Evolutionary conservation across 2,113 vertebrate species (phyloP), one percentile per base, ranked within the genome.

Genomic region (Cyprinodon brontotheroides): DNA sequence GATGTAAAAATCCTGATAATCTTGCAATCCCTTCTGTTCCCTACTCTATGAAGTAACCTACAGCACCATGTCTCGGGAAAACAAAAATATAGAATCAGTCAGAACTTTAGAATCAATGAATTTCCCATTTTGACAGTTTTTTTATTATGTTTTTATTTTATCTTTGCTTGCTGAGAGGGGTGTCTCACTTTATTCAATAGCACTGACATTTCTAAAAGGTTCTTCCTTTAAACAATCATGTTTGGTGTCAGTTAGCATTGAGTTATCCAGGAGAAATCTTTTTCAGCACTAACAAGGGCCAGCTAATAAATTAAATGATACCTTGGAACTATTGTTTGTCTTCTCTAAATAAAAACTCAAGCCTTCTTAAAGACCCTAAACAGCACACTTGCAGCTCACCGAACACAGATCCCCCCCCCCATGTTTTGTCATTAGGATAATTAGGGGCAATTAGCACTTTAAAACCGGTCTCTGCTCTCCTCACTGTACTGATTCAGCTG

Each of bases 381-480:
- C 41, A 8, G 68, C 13, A 38, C 70, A 39, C 75, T 45, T 47
- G 36, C 11, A 81, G 77, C 40, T 12, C 63, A 14, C 1, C 67
- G 68, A 3, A 4, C 62, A 65, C 12, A 41, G 82, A 87, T 89
- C 70, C 76, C 4, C 47, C 70, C 74, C 36, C 8, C 43, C 74
- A 40, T 57, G 77, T 81, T 86, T 84, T 77, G 85, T 89, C 64
- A 47, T 91, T 77, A 70, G 76, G 82, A 88, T 92, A 90, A 92
- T 93, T 79, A 81, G 74, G 50, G 65, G 69, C 78, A 90, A 89
- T 91, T 92, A 92, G 81, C 6, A 64, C 5, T 77, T 59, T 37
- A 72, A 85, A 86, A 70, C 74, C 89, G 79, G 80, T 70, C 39
- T 11, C 74, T 29, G 62, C 14, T 11, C 76, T 81, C 47, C 64